Conservation (phyloP, 2,797 vertebrate genomes). For the Rhinoraja longicauda region DNA sequence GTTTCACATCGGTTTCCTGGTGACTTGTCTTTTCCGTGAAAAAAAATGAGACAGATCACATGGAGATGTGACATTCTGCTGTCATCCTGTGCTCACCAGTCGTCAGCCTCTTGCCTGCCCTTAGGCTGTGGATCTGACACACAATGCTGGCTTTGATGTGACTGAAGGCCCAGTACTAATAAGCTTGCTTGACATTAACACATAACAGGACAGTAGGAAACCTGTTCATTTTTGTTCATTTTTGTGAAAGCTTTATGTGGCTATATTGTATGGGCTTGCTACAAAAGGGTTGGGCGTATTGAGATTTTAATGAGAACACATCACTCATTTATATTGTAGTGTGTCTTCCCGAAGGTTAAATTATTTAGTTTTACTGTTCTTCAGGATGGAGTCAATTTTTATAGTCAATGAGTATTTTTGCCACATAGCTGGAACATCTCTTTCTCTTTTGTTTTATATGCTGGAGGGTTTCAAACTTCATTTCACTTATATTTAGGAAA, state of each 20-base stretch:
- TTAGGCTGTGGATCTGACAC: slow-evolving; percentile 6
- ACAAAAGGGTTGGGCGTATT: neutral
- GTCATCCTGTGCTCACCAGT: neutral
- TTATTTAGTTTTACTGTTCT: neutral
- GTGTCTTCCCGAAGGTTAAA: neutral
- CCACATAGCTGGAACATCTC: neutral
- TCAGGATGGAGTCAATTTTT: neutral
- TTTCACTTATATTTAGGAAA: neutral
- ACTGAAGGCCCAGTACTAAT: neutral
- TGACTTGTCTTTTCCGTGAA: neutral
- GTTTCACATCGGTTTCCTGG: neutral
- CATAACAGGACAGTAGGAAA: neutral
- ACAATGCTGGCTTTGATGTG: neutral
- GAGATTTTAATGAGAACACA: neutral
- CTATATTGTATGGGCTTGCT: neutral
- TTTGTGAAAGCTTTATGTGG: neutral
- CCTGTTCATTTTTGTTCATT: slow-evolving; percentile 13
- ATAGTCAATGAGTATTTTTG: neutral
- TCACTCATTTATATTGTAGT: neutral
- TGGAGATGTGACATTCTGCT: neutral
- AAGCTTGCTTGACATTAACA: neutral
- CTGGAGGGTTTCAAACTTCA: neutral
- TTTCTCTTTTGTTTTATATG: neutral
- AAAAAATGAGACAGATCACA: too few species aligned
- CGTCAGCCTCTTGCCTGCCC: neutral